Percentiles rank a stretch among this genome's conserved stretches.
phyloP scores from a whole-genome alignment of 2,888 invertebrate genomes.

The Corbicula japonica region DNA sequence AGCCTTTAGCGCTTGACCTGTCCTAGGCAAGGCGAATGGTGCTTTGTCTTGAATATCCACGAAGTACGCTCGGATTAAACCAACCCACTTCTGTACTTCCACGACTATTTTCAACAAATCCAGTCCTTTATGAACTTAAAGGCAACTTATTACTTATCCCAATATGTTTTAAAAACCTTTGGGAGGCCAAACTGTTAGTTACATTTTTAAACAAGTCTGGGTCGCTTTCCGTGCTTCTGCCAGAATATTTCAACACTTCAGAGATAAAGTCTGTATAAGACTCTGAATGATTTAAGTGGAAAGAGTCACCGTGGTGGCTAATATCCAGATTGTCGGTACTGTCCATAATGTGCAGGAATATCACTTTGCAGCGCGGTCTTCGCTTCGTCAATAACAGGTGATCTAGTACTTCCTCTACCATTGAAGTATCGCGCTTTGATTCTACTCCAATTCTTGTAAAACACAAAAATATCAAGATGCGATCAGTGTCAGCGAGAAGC shows the following conservation, averaged over 20 bases:
- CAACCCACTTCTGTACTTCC: no score
- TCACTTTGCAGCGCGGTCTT: conserved; percentile 7
- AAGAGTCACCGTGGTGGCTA: neutral
- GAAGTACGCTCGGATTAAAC: no score
- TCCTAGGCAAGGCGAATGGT: no score
- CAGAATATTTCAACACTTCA: conserved; percentile 4
- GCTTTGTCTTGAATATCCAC: no score
- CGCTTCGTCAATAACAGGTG: neutral
- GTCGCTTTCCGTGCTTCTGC: neutral
- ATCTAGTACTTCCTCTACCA: conserved; percentile 1
- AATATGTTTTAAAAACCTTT: conserved; percentile 7
- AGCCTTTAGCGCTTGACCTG: no score
- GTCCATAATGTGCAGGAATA: conserved; percentile 9
- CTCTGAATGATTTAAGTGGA: neutral
- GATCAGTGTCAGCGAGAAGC: neutral
- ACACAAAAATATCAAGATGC: conserved; percentile 20
- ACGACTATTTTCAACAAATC: no score
- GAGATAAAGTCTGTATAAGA: conserved; percentile 3
- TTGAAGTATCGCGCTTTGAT: conserved; percentile 13
- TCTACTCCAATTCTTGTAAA: conserved; percentile 15
- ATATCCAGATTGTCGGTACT: conserved; percentile 3
- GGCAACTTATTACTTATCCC: no score
- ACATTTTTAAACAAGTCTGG: conserved; percentile 5
- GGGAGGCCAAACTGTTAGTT: conserved; percentile 1
- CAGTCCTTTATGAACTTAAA: no score